Base-by-base conservation (phyloP, 1,140 invertebrate species). In the Ectropis grisescens region DNA sequence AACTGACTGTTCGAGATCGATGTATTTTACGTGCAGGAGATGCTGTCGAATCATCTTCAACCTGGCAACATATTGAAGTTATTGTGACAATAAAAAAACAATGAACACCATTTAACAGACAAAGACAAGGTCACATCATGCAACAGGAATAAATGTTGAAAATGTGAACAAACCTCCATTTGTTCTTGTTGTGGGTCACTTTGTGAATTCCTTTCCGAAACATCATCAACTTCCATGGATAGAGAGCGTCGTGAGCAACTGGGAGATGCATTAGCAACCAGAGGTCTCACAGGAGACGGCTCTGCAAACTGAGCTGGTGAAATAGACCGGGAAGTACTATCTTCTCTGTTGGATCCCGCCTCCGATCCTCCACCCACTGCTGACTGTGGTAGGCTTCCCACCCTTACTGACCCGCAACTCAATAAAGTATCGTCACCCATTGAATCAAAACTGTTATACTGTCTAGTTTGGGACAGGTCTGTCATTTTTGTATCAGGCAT, bases 401-500 rank as follows among this genome's bases (percentile, higher is more conserved):
- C 68, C 42, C 68, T 52, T 32, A 75, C 70, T 29, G 72, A 71
- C 3, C 72, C 72, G 66, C 72, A 80, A 47, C 64, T 74, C 32
- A 80, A 41, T 32, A 80, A 47, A 30, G 68, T 64, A n/a, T 80
- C 71, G 34, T 81, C 72, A 47, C 72, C 72, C 65, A 78, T 81
- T 10, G 76, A 78, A 37, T 81, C 76, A 70, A 78, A 78, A 46
- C 72, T 81, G 40, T 67, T 79, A 31, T 76, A 81, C 39, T 81
- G 72, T 59, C 67, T 66, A 16, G 72, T 78, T 47, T 82, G 78
- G 36, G 79, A 75, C 16, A 83, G 48, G 50, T 82, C 74, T 53
- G 75, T 78, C 74, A 83, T 82, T 64, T 83, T 83, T 32, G 79
- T 79, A 39, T 82, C 79, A 41, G 78, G 67, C 47, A 82, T 82